A percentile compares a stretch with the other conserved stretches of the same genome.
Conservation (phyloP, 1,140 invertebrate species). For the Halesus radiatus region DNA sequence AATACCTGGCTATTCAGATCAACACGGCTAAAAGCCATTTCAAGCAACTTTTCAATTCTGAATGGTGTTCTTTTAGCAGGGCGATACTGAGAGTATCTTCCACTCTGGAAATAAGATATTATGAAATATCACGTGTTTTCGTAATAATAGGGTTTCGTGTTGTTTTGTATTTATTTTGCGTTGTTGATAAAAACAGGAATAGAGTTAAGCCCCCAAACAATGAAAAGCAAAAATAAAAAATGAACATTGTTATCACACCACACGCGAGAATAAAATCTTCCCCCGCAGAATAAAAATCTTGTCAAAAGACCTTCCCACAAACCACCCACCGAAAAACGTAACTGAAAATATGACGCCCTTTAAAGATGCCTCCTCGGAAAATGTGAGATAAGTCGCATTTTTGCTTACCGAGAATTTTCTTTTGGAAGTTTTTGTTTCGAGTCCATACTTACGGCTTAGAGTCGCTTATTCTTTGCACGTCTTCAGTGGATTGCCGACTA, state of each 20-base stretch:
- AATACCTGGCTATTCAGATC: too few species aligned
- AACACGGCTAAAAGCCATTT: too few species aligned
- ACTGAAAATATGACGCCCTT: background rate
- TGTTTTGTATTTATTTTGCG: too few species aligned
- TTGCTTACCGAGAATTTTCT: background rate
- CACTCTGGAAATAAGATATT: too few species aligned
- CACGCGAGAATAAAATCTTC: background rate
- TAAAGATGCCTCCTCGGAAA: background rate
- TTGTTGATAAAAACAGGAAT: too few species aligned
- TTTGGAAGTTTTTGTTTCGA: background rate
- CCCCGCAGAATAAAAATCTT: background rate
- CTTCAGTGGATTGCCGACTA: constrained; percentile 53
- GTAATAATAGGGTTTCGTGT: too few species aligned
- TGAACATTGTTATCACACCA: background rate
- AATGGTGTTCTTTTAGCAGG: too few species aligned
- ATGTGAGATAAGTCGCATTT: constrained; percentile 6
- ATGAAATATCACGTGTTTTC: too few species aligned
- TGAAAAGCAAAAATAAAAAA: background rate
- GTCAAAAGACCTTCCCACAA: background rate
- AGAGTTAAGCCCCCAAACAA: too few species aligned
- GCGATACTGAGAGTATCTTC: too few species aligned
- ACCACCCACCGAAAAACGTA: background rate
- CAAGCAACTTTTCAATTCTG: too few species aligned
- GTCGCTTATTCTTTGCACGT: constrained; percentile 55
- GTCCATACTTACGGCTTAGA: constrained; percentile 23